phyloP scores from a whole-genome alignment of 1,140 invertebrate species.

The Leptonema lineaticorne region DNA sequence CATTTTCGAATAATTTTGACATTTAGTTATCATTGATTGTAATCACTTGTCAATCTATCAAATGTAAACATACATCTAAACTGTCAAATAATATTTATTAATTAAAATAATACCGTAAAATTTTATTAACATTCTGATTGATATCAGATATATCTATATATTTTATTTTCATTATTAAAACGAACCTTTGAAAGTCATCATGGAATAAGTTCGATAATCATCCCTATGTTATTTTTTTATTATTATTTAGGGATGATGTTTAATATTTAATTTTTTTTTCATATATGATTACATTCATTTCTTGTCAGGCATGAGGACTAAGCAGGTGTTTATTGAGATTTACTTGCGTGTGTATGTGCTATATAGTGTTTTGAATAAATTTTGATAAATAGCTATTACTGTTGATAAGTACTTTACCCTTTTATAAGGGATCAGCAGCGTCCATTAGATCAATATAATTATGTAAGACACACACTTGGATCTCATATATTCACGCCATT shows the following conservation, averaged over 20 bases:
- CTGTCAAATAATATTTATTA: no score
- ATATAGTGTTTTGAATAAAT: conserved; percentile 37
- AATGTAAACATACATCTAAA: no score
- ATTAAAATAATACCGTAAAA: neutral
- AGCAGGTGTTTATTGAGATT: conserved; percentile 38
- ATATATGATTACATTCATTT: no score
- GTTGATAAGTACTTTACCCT: conserved; percentile 34
- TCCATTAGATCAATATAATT: conserved; percentile 41
- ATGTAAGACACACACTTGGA: conserved; percentile 10
- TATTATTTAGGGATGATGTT: conserved; percentile 11
- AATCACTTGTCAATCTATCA: no score
- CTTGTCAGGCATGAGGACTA: neutral
- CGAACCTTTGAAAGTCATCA: no score
- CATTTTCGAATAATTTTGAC: no score
- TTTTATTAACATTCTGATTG: no score
- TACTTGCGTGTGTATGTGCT: conserved; percentile 12
- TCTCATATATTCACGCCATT: neutral
- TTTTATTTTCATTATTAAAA: no score
- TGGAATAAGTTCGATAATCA: neutral
- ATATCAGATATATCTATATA: no score
- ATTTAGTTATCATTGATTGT: no score
- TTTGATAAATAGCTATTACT: conserved; percentile 39
- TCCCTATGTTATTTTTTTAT: no score
- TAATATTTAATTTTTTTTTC: conserved; percentile 13
- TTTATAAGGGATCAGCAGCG: neutral